A percentile compares a stretch with the other conserved stretches of the same genome.
Evolutionary conservation across 2,888 invertebrate species (phyloP).

Genomic region (Andrena minutula): DNA sequence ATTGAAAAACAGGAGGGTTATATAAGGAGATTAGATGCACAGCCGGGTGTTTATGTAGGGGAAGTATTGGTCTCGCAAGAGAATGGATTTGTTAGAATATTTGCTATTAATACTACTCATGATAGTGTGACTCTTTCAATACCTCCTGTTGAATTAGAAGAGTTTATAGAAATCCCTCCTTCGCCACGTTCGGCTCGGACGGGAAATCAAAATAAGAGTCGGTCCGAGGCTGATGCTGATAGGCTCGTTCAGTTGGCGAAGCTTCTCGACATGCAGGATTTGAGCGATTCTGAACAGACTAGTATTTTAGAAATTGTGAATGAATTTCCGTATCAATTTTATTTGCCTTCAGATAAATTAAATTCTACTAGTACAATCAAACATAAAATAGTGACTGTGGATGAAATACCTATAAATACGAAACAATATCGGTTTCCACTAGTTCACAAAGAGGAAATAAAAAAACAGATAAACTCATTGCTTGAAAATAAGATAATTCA

Average conservation of each 20-base stretch:
- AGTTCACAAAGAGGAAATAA: neutral
- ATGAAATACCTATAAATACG: neutral
- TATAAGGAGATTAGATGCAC: neutral
- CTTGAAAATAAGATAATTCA: neutral
- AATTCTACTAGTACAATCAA: neutral
- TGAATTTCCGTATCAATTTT: constrained; percentile 6
- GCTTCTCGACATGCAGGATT: no score
- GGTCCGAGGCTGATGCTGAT: no score
- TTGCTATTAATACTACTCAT: neutral
- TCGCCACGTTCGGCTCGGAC: neutral
- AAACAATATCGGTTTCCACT: neutral
- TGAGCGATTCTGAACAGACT: no score
- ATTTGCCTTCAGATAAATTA: neutral
- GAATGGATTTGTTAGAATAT: neutral
- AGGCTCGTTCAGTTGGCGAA: no score
- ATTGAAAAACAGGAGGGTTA: neutral
- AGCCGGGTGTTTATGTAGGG: neutral
- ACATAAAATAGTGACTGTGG: neutral
- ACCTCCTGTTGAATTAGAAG: neutral
- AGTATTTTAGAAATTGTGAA: neutral
- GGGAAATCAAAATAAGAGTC: no score
- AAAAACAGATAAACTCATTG: neutral
- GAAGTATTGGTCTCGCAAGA: neutral
- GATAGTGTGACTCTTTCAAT: neutral
- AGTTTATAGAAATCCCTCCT: neutral